phyloP scores from a whole-genome alignment of 2,113 vertebrate species.

The Pangasianodon hypophthalmus region DNA sequence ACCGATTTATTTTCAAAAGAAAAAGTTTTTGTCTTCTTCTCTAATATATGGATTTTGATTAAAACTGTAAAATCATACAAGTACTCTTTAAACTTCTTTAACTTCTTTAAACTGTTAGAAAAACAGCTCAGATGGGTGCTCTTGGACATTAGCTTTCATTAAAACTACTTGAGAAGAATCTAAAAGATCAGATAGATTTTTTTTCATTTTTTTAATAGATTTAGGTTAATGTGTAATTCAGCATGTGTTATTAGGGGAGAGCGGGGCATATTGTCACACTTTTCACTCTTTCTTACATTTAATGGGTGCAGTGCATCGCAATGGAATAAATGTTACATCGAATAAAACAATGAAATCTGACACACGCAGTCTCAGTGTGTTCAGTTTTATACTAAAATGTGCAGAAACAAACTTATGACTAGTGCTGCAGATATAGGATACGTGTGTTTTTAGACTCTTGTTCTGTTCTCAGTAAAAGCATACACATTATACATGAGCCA shows the following conservation, averaged over 20 bases:
- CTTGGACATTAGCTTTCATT: too few relatives aligned
- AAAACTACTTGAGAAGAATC: too few relatives aligned
- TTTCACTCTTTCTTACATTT: not conserved
- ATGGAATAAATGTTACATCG: not conserved
- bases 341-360: not conserved
- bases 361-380: not conserved
- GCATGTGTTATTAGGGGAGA: not conserved
- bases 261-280: not conserved
- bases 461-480: not conserved
- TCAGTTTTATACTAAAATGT: not conserved
- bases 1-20: not conserved
- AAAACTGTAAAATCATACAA: not conserved
- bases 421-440: not conserved
- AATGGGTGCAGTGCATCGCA: not conserved
- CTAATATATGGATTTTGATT: not conserved
- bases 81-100: too few relatives aligned
- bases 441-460: not conserved
- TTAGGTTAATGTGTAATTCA: not conserved
- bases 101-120: not conserved
- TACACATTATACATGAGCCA: not conserved
- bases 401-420: not conserved
- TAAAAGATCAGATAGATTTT: not conserved
- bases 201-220: not conserved
- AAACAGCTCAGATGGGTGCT: too few relatives aligned
- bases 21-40: not conserved